Base-by-base conservation (phyloP, 2,888 invertebrate species). In the Lottia scabra region DNA sequence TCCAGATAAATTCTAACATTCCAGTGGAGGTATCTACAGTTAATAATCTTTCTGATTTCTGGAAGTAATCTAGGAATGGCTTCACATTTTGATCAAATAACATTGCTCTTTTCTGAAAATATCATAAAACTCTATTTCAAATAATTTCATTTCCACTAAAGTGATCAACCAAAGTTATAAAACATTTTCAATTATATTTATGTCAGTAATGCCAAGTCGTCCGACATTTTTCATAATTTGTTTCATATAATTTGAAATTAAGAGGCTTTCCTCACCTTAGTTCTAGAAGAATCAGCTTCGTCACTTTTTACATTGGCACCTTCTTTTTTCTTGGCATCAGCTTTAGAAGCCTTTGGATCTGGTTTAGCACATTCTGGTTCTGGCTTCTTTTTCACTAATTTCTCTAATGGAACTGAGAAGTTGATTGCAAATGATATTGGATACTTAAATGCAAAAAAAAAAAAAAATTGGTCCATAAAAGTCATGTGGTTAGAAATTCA, bases 351-450 rank as follows among this genome's bases (percentile, higher is more conserved):
- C 12, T 67, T 62, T 15, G 70, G 71, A 2, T 70, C 68, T 56
- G 71, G 72, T 73, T 79, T 79, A 68, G 78, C 79, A 79, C 76
- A 75, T 67, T 80, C 78, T 16, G 70, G 66, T 30, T 79, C 78
- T 2, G 45, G 44, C 56, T 79, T 67, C 63, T 81, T 79, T 67
- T 83, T 84, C 8, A 81, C 70, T 67, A 84, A 80, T 74, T 85
- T 85, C 45, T 84, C 83, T 56, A 80, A 78, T 0, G 84, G 83
- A 43, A 85, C 76, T n/a, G 85, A 83, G 73, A 88, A 83, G 74
- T 87, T 85, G 44, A 88, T 79, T 16, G 82, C 87, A 84, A 88
- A 88, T 5, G 86, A 84, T 46, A 88, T 75, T 2, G 86, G 86
- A 72, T 82, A 87, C 88, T 88, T 84, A 16, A 81, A 81, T 56